phyloP scores from a whole-genome alignment of 2,888 invertebrate species.

The Rhopalosiphum nymphaeae region DNA sequence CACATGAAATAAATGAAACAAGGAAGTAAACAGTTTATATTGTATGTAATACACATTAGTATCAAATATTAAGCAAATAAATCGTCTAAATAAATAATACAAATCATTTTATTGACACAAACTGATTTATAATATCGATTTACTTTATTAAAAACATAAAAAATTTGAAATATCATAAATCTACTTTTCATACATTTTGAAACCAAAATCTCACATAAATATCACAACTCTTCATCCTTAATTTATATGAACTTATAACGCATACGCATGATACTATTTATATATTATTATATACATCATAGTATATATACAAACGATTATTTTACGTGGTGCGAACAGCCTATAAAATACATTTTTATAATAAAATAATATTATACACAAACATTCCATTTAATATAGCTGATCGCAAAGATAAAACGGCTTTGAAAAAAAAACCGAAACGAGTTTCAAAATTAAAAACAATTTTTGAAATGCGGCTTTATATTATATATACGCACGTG shows the following conservation, averaged over 20 bases:
- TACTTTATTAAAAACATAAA: too few relatives aligned
- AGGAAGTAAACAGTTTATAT: too few relatives aligned
- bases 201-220: too few relatives aligned
- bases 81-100: too few relatives aligned
- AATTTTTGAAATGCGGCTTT: not conserved
- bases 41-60: too few relatives aligned
- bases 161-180: too few relatives aligned
- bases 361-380: not conserved
- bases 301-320: not conserved
- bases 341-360: constrained; percentile 18
- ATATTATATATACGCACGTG: not conserved
- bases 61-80: too few relatives aligned
- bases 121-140: too few relatives aligned
- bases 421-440: constrained; percentile 44
- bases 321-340: not conserved
- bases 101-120: too few relatives aligned
- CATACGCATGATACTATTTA: not conserved
- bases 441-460: constrained; percentile 37
- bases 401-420: constrained; percentile 30
- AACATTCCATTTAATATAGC: not conserved
- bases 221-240: too few relatives aligned
- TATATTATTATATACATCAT: not conserved
- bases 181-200: too few relatives aligned
- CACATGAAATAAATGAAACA: too few relatives aligned
- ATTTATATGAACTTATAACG: not conserved